Evolutionary conservation across 2,113 vertebrate species (phyloP).

Genomic region (Mola mola): DNA sequence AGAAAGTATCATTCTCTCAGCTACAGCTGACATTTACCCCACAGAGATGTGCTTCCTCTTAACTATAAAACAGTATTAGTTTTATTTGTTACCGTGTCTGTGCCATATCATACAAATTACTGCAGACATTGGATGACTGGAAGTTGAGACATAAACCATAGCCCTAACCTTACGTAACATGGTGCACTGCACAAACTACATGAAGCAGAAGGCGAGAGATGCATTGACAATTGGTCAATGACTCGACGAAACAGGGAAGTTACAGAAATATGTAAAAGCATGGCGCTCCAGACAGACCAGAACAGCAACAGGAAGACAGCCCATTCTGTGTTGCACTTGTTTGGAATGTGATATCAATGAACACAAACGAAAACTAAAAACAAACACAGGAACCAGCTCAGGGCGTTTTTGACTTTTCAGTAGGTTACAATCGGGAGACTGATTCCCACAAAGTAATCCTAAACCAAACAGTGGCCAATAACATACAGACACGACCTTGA

Average conservation of each 20-base stretch:
- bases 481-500: background rate
- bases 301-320: slow-evolving; percentile 61
- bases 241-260: slow-evolving; percentile 59
- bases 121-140: background rate
- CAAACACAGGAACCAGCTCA: slow-evolving; percentile 65
- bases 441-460: background rate
- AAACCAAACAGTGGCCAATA: background rate
- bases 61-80: too few relatives aligned
- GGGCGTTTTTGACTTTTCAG: slow-evolving; percentile 30
- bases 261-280: slow-evolving; percentile 20
- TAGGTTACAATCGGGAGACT: slow-evolving; percentile 15
- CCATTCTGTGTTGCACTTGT: slow-evolving; percentile 35
- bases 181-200: too few relatives aligned
- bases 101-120: background rate
- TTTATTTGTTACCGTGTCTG: background rate
- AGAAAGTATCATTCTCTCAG: slow-evolving; percentile 3
- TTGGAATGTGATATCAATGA: slow-evolving; percentile 49
- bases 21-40: slow-evolving; percentile 7
- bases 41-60: slow-evolving; percentile 28
- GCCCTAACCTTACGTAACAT: background rate
- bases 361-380: slow-evolving; percentile 47
- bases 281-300: slow-evolving; percentile 17
- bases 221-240: slow-evolving; percentile 14
- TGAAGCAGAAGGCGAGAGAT: slow-evolving; percentile 1
- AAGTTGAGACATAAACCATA: background rate